A percentile compares a stretch with the other conserved stretches of the same genome.
These are phyloP conservation scores for Actinia tenebrosa DNA, from an alignment of 64 coral and sea anemone genomes.

Conservation along the genomic window DNA sequence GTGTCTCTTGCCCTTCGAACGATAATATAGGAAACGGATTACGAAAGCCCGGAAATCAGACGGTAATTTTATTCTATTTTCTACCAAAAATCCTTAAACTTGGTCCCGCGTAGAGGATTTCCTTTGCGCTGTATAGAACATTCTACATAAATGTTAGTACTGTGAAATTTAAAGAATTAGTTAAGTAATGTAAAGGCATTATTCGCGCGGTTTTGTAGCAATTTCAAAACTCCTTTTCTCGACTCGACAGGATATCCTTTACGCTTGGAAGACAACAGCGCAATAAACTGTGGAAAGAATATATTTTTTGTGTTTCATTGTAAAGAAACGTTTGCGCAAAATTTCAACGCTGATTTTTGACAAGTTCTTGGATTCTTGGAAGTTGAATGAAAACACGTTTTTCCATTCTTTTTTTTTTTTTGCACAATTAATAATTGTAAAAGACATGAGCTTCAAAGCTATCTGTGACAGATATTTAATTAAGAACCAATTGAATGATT, in stretches of 20 bases:
- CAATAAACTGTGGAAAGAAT: neutral
- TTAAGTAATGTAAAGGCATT: neutral
- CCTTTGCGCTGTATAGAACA: neutral
- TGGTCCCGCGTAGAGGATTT: neutral
- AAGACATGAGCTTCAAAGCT: neutral
- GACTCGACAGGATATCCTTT: slow-evolving; percentile 4
- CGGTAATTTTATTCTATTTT: neutral
- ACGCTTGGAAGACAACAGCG: neutral
- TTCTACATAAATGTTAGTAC: neutral
- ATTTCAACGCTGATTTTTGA: neutral
- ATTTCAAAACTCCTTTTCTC: neutral
- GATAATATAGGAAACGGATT: neutral
- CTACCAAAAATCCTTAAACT: neutral
- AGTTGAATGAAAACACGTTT: neutral
- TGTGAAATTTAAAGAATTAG: neutral
- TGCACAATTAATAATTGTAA: neutral
- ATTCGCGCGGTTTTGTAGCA: neutral
- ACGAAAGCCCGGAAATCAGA: neutral
- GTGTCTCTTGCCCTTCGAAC: neutral
- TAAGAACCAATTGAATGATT: neutral
- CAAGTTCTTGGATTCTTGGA: too few relatives aligned
- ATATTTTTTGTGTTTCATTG: neutral
- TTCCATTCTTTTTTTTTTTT: neutral
- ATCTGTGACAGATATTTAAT: neutral
- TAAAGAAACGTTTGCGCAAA: neutral